Evolutionary conservation across 2,888 invertebrate genomes (phyloP).

Genomic region (Ceriagrion tenellum): DNA sequence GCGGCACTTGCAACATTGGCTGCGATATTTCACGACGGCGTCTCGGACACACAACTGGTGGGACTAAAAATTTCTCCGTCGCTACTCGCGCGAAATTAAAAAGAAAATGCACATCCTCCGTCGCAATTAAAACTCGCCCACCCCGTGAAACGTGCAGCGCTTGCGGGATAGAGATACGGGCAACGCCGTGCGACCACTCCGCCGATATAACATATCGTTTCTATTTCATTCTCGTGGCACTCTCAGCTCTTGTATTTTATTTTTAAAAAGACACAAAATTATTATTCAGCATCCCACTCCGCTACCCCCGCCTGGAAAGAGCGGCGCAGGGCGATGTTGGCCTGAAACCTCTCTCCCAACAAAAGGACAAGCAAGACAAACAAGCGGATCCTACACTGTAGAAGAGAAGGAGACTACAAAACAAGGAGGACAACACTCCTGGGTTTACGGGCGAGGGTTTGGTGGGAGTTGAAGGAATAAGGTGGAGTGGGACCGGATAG

Average conservation of each 20-base stretch:
- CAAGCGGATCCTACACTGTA: background rate
- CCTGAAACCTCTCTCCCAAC: background rate
- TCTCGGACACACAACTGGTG: background rate
- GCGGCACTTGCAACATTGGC: background rate
- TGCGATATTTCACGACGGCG: background rate
- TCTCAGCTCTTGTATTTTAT: background rate
- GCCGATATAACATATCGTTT: background rate
- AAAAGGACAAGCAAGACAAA: constrained; percentile 31
- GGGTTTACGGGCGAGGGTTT: background rate
- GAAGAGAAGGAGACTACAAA: background rate
- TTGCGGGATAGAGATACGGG: background rate
- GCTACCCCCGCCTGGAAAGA: background rate
- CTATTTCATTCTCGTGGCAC: background rate
- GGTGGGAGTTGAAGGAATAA: background rate
- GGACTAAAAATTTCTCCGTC: background rate
- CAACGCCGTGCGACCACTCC: background rate
- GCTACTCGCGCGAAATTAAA: background rate
- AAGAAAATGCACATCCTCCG: background rate
- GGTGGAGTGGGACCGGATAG: background rate
- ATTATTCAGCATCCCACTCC: background rate
- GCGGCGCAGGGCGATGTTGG: background rate
- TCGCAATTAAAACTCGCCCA: background rate
- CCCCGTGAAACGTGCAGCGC: background rate
- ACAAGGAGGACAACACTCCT: background rate
- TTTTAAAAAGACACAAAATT: background rate